Percentiles rank a stretch among this genome's conserved stretches.
Conservation (phyloP, 2,113 vertebrate genomes). For the Seriola dumerili region DNA sequence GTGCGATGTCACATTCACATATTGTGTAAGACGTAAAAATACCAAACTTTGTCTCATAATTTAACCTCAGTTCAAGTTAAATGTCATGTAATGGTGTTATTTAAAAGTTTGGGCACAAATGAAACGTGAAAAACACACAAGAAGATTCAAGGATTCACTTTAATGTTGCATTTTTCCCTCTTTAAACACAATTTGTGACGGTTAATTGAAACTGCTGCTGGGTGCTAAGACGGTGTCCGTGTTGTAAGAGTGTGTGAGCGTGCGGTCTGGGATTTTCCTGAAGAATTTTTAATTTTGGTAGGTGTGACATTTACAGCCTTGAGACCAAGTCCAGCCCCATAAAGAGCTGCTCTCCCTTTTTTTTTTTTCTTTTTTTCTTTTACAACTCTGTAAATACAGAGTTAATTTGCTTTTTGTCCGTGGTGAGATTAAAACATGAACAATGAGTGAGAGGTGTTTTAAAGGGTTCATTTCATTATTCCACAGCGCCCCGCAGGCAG, state of each 20-base stretch:
- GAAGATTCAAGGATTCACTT: neutral
- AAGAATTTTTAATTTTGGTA: conserved; percentile 83
- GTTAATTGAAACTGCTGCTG: conserved; percentile 16
- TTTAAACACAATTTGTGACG: neutral
- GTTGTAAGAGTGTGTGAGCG: conserved; percentile 24
- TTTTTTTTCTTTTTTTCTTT: conserved; percentile 64
- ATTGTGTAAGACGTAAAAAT: neutral
- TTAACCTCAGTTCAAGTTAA: neutral
- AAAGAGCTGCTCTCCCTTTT: conserved; percentile 54
- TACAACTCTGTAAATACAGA: conserved; percentile 75
- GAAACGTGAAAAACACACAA: neutral
- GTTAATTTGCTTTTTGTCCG: conserved; percentile 69
- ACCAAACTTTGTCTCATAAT: too few species aligned
- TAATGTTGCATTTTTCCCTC: neutral
- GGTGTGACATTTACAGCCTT: conserved; percentile 81
- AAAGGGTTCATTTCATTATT: conserved; percentile 72
- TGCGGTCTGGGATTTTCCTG: conserved; percentile 54
- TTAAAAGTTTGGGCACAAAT: neutral
- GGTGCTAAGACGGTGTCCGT: conserved; percentile 4
- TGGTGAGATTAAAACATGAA: conserved; percentile 60
- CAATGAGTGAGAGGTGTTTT: conserved; percentile 63
- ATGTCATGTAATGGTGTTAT: neutral
- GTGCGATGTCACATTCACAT: neutral
- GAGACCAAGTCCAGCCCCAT: conserved; percentile 63
- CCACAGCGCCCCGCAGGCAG: conserved; percentile 43